Evolutionary conservation across 2,113 vertebrate genomes (phyloP).

Genomic region (Castor canadensis): DNA sequence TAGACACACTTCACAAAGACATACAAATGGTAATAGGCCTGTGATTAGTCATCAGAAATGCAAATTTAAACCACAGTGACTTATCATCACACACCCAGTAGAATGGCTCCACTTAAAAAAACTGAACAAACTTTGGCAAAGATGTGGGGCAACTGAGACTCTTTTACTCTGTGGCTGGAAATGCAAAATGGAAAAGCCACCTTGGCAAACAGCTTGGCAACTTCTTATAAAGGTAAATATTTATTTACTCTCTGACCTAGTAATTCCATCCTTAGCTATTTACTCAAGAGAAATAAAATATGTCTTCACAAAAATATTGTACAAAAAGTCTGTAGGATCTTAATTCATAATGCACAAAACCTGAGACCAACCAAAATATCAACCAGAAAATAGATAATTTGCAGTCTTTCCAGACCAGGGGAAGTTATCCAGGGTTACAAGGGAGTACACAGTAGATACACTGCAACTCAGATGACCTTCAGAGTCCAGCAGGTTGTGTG

Average conservation of each 20-base stretch:
- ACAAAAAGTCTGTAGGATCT: constrained; percentile 25
- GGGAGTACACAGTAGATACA: not conserved
- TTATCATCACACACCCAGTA: not conserved
- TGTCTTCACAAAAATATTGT: not conserved
- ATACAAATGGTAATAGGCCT: not conserved
- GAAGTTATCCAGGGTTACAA: not conserved
- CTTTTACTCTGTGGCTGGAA: not conserved
- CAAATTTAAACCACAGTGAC: not conserved
- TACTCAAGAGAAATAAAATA: constrained; percentile 38
- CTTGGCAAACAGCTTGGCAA: constrained; percentile 18
- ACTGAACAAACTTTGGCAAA: not conserved
- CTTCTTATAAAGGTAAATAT: constrained; percentile 37
- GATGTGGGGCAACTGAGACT: constrained; percentile 1
- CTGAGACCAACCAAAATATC: not conserved
- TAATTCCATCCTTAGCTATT: not conserved
- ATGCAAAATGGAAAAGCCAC: constrained; percentile 44
- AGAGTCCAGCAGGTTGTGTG: not conserved
- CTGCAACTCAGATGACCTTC: not conserved
- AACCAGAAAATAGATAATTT: not conserved
- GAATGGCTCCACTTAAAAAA: not conserved
- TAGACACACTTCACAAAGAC: not conserved
- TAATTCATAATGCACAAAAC: constrained; percentile 4
- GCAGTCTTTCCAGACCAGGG: not conserved
- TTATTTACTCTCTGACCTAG: not conserved
- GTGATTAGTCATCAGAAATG: not conserved